phyloP scores from a whole-genome alignment of 2,888 invertebrate genomes.

The Apodemia hepburni region DNA sequence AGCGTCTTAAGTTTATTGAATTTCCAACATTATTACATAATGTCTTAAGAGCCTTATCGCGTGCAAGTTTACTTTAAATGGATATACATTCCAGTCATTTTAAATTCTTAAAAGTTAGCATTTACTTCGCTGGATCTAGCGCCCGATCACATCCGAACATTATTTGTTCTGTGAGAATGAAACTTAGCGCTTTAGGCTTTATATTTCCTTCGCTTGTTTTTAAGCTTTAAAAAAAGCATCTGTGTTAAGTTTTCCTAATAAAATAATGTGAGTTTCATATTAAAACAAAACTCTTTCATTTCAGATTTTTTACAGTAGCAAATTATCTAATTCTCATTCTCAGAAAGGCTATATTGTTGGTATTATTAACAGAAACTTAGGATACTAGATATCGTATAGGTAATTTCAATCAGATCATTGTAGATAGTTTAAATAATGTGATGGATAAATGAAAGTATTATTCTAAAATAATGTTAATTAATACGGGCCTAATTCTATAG shows the following conservation, averaged over 20 bases:
- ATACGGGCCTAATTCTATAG: neutral
- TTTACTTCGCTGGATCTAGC: neutral
- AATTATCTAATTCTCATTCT: too few species aligned
- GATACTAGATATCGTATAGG: neutral
- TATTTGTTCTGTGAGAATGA: neutral
- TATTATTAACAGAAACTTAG: neutral
- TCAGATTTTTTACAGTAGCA: too few species aligned
- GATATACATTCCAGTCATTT: conserved; percentile 26
- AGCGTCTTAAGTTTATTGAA: neutral
- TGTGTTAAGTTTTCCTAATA: neutral
- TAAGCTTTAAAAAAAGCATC: neutral
- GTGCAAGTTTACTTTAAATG: conserved; percentile 47
- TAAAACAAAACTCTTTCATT: neutral
- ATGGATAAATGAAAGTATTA: too few species aligned
- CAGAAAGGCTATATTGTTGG: too few species aligned
- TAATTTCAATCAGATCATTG: too few species aligned
- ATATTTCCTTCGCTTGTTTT: neutral
- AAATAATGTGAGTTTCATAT: neutral
- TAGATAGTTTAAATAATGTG: too few species aligned
- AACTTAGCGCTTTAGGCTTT: neutral
- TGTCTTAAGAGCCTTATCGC: conserved; percentile 35
- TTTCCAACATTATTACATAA: neutral
- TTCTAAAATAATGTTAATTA: neutral
- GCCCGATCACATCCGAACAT: neutral
- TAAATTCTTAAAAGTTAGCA: neutral